Evolutionary conservation across 2,797 vertebrate species (phyloP).

Genomic region (Nyctibius grandis): DNA sequence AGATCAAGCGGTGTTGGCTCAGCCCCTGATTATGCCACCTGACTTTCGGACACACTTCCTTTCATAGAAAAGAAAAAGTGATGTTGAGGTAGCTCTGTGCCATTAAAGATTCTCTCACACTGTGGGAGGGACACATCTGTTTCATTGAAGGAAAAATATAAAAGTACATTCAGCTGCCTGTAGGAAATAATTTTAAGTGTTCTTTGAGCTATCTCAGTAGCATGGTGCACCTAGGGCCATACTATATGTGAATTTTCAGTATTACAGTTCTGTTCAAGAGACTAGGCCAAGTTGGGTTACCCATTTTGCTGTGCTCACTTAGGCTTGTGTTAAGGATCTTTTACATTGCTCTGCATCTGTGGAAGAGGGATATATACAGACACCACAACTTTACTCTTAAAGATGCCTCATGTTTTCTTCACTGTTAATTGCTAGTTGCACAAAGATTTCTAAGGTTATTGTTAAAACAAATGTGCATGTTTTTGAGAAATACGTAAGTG

Average conservation of each 20-base stretch:
- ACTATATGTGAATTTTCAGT: background rate
- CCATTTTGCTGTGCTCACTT: background rate
- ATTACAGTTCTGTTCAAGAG: background rate
- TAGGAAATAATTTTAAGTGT: background rate
- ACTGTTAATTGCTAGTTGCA: background rate
- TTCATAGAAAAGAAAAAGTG: background rate
- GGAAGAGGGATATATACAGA: background rate
- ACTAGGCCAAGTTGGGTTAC: background rate
- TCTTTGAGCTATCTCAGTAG: background rate
- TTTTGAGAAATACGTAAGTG: background rate
- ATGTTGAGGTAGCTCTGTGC: background rate
- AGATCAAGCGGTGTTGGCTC: background rate
- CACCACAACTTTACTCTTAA: background rate
- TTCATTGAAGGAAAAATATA: background rate
- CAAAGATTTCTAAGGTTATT: background rate
- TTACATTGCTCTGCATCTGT: background rate
- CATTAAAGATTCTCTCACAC: background rate
- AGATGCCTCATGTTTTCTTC: background rate
- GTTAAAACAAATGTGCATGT: background rate
- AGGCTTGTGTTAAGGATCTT: background rate
- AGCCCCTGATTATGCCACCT: background rate
- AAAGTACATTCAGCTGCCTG: background rate
- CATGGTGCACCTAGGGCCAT: background rate
- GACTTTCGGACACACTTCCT: background rate
- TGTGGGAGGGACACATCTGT: background rate